Conservation (phyloP, 2,113 vertebrate genomes). For the Hyaena hyaena region DNA sequence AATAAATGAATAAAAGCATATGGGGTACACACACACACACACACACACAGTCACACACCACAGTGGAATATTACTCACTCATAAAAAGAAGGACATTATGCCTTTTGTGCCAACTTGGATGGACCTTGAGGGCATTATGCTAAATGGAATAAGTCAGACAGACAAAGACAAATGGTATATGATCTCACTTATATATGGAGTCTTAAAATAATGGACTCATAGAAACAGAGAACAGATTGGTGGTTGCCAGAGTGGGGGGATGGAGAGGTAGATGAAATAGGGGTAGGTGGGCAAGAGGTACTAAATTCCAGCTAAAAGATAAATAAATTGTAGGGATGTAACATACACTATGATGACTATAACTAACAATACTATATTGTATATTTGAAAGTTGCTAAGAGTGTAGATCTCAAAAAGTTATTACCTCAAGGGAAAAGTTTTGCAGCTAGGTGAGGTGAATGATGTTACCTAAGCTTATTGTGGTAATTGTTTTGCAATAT, state of each 20-base stretch:
- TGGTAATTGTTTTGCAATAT: background rate
- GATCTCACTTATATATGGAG: too few relatives aligned
- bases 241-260: background rate
- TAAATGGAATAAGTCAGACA: background rate
- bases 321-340: background rate
- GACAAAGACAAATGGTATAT: background rate
- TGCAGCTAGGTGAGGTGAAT: background rate
- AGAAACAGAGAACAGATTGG: background rate
- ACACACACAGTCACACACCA: background rate
- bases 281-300: background rate
- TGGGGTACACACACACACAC: background rate
- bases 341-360: background rate
- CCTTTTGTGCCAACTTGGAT: background rate
- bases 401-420: background rate
- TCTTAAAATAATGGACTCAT: background rate
- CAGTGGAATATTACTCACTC: background rate
- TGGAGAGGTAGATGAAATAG: background rate
- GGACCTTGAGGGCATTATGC: background rate
- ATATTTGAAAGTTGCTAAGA: background rate
- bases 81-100: background rate
- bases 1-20: background rate
- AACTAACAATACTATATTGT: background rate
- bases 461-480: background rate
- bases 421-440: background rate
- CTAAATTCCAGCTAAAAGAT: background rate